Percentiles rank a stretch among this genome's conserved stretches.
These are phyloP conservation scores for Ophiothrix spiculata DNA, from an alignment of 35 echinoderm and acorn worm genomes.

Conservation along the genomic window DNA sequence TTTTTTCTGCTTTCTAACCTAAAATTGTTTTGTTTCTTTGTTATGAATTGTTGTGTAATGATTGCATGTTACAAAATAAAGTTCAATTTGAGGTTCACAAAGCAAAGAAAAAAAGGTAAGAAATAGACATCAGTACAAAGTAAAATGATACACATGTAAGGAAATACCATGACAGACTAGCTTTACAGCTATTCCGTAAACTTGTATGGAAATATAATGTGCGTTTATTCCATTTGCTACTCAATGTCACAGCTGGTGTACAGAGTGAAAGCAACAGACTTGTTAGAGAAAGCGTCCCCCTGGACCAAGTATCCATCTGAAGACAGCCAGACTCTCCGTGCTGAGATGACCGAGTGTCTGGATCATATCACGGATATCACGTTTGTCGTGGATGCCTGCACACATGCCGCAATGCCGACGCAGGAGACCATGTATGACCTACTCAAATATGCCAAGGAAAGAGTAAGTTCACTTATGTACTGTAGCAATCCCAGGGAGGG, in stretches of 20 bases:
- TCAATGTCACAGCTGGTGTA: slow-evolving; percentile 59
- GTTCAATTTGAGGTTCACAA: too few relatives aligned
- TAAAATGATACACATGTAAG: too few relatives aligned
- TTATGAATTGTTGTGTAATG: too few relatives aligned
- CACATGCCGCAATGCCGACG: slow-evolving; percentile 53
- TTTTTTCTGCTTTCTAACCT: too few relatives aligned
- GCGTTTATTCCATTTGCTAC: too few relatives aligned
- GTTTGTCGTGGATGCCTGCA: slow-evolving; percentile 50
- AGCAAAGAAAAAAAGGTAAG: too few relatives aligned
- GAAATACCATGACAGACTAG: not conserved
- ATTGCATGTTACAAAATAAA: too few relatives aligned
- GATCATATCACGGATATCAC: slow-evolving; percentile 58
- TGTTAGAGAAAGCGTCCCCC: slow-evolving; percentile 60
- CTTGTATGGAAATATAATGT: not conserved
- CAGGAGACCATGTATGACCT: slow-evolving; percentile 45
- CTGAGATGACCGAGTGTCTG: slow-evolving; percentile 51
- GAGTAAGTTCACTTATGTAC: too few relatives aligned
- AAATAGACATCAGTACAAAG: too few relatives aligned
- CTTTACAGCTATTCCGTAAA: not conserved
- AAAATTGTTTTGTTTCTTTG: too few relatives aligned
- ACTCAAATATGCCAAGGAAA: slow-evolving; percentile 51
- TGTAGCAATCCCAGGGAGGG: too few relatives aligned
- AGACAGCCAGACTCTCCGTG: slow-evolving; percentile 14
- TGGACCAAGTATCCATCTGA: slow-evolving; percentile 34
- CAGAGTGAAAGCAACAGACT: slow-evolving; percentile 48